phyloP scores from a whole-genome alignment of 1,140 invertebrate species.

The Acromyrmex echinatior region DNA sequence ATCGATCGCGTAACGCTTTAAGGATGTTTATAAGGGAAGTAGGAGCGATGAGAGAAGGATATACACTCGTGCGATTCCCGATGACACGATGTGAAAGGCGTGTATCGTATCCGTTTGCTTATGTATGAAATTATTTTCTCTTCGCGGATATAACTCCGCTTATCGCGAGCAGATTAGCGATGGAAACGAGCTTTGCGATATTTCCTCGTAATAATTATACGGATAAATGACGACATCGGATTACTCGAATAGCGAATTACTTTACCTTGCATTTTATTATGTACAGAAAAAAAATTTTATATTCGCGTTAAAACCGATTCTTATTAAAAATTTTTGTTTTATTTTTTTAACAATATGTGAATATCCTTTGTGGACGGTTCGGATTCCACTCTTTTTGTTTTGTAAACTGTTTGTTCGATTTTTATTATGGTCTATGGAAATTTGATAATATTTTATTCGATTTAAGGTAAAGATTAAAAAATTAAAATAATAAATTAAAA shows the following conservation, averaged over 20 bases:
- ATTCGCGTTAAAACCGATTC: too few relatives aligned
- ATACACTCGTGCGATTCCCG: constrained; percentile 33
- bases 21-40: constrained; percentile 52
- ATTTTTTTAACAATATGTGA: too few relatives aligned
- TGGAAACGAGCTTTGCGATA: neutral
- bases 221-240: neutral
- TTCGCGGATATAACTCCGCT: neutral
- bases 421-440: too few relatives aligned
- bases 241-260: neutral
- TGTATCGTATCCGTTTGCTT: constrained; percentile 29
- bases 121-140: constrained; percentile 45
- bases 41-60: neutral
- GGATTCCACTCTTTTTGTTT: too few relatives aligned
- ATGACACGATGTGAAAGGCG: constrained; percentile 40
- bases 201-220: neutral
- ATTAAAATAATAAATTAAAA: too few relatives aligned
- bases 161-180: constrained; percentile 4
- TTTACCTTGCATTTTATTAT: neutral
- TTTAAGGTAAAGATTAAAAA: too few relatives aligned
- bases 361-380: too few relatives aligned
- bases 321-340: too few relatives aligned
- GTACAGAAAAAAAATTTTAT: too few relatives aligned
- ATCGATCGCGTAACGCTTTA: constrained; percentile 61
- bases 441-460: too few relatives aligned
- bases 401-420: too few relatives aligned